Base-by-base conservation (phyloP, 2,113 vertebrate species). In the Perca schrenkii region DNA sequence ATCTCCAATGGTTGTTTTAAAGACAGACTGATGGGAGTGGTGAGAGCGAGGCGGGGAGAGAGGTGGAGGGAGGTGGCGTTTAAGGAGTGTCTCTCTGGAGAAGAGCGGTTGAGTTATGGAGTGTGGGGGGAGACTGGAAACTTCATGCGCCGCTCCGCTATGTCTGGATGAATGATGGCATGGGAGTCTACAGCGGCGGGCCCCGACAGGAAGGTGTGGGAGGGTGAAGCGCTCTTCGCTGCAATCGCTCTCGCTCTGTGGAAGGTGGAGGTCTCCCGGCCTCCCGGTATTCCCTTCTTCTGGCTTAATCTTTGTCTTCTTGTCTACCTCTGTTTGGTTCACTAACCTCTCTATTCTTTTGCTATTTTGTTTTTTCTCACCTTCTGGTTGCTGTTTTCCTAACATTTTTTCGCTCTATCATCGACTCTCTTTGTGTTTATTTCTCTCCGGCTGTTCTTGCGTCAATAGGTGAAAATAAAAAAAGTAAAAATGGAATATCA, bases 71-170 rank as follows among this genome's bases (percentile, higher is more conserved):
- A 60, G 80, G 74, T 17, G 66, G 64, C 84, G 82, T 87, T 89
- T 90, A 88, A 90, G 80, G 80, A 86, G 28, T 4, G 67, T 69
- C 81, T 89, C 89, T 81, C 49, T 21, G 75, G 88, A 90, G 91
- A 77, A 63, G 79, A 84, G 60, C 25, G 16, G 71, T 11, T 93
- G 91, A 92, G 73, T 93, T 93, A 94, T 90, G 88, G 87, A 79
- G 87, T 21, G 79, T 8, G 79, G 56, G 79, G 79, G 84, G 78
- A 73, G 90, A 88, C 79, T 87, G 87, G 88, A 90, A 87, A 88
- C 81, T 80, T 87, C 77, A 85, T 50, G 74, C 52, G 17, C 69
- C 11, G 50, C 85, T 76, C 67, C 13, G 36, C 76, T 47, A 62
- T 67, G 84, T 64, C 14, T 4, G 6, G 80, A 80, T 92, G 85